phyloP scores from a whole-genome alignment of 2,888 invertebrate species.

The Agriopis aurantiaria region DNA sequence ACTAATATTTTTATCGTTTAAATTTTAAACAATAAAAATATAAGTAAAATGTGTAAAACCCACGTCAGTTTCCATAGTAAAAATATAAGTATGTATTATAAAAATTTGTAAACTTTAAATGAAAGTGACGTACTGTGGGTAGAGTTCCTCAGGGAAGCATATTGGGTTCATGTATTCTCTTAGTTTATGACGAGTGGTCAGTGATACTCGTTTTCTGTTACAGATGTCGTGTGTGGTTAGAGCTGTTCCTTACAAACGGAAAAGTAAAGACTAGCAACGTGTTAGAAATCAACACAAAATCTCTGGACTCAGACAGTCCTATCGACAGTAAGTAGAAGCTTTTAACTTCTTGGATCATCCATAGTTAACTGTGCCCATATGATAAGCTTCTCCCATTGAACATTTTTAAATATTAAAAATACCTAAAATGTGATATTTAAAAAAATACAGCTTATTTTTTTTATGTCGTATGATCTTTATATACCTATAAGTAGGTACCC shows the following conservation, averaged over 20 bases:
- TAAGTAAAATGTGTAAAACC: too few species aligned
- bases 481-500: too few species aligned
- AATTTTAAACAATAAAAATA: too few species aligned
- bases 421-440: too few species aligned
- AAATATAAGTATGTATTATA: too few species aligned
- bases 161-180: background rate
- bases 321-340: slow-evolving; percentile 73
- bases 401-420: too few species aligned
- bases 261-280: slow-evolving; percentile 96
- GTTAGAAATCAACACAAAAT: slow-evolving; percentile 94
- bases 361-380: background rate
- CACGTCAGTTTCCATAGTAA: too few species aligned
- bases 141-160: background rate
- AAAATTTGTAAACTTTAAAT: background rate
- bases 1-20: background rate
- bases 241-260: slow-evolving; percentile 95
- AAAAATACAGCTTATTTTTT: too few species aligned
- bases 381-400: background rate
- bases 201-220: slow-evolving; percentile 39
- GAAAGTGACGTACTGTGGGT: background rate
- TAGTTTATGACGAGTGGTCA: background rate
- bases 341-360: background rate
- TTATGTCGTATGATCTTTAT: too few species aligned
- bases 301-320: slow-evolving; percentile 79
- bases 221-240: slow-evolving; percentile 95